A percentile compares a stretch with the other conserved stretches of the same genome.
These are phyloP conservation scores for Lochmaea capreae DNA, from an alignment of 2,888 invertebrate genomes.

Conservation along the genomic window DNA sequence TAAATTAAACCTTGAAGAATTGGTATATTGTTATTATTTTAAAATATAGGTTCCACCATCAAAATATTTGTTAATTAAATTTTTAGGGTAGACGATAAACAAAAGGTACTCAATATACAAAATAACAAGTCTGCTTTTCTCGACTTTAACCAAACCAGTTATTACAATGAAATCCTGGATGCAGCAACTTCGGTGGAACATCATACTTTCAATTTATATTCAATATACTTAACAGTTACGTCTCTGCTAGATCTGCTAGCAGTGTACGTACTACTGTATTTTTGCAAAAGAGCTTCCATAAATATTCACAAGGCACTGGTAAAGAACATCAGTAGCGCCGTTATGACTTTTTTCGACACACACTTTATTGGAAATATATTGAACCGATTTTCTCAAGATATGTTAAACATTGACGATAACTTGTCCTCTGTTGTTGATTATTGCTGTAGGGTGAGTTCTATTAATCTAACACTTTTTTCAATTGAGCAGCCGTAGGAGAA, in stretches of 20 bases:
- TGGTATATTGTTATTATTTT: too few relatives aligned
- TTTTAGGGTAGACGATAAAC: slow-evolving; percentile 49
- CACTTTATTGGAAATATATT: slow-evolving; percentile 57
- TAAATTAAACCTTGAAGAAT: too few relatives aligned
- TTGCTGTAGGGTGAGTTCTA: slow-evolving; percentile 48
- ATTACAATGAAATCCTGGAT: slow-evolving; percentile 1
- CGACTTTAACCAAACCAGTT: slow-evolving; percentile 6
- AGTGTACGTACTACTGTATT: slow-evolving; percentile 73
- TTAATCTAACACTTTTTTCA: background rate
- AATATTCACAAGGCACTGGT: slow-evolving; percentile 55
- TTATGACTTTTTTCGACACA: slow-evolving; percentile 56
- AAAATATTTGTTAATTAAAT: background rate
- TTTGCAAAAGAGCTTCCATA: slow-evolving; percentile 78
- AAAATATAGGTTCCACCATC: too few relatives aligned
- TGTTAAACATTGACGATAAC: slow-evolving; percentile 53
- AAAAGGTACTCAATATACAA: slow-evolving; percentile 29
- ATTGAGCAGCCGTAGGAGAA: background rate
- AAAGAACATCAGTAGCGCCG: slow-evolving; percentile 49
- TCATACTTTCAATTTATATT: slow-evolving; percentile 43
- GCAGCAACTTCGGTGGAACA: slow-evolving; percentile 34
- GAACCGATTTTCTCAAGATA: slow-evolving; percentile 56
- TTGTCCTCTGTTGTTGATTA: slow-evolving; percentile 49
- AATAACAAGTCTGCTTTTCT: slow-evolving; percentile 22
- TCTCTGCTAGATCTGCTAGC: slow-evolving; percentile 37
- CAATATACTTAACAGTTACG: slow-evolving; percentile 38